Evolutionary conservation across 2,888 invertebrate species (phyloP).

Genomic region (Eupithecia dodoneata): DNA sequence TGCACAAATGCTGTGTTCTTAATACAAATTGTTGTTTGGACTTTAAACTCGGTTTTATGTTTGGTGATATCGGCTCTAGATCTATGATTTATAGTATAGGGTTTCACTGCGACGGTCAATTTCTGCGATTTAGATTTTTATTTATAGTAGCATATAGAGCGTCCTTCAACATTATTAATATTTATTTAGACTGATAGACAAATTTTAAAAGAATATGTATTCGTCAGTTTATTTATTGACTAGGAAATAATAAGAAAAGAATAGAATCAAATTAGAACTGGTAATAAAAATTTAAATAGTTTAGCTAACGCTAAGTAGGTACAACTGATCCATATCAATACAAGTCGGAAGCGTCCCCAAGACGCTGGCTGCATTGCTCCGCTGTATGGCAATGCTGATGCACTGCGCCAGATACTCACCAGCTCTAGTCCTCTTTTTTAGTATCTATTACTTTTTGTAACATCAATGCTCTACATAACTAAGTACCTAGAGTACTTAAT

Average conservation of each 20-base stretch:
- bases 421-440: not conserved
- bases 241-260: no score
- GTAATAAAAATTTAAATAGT: no score
- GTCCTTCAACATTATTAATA: not conserved
- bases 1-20: not conserved
- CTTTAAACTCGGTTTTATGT: not conserved
- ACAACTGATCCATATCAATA: no score
- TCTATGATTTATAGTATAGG: slow-evolving; percentile 33
- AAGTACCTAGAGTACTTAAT: not conserved
- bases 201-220: not conserved
- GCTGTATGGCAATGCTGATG: no score
- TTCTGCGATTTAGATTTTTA: slow-evolving; percentile 30
- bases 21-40: not conserved
- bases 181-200: not conserved
- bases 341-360: no score
- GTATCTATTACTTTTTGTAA: not conserved
- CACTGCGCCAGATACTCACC: no score
- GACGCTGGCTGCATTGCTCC: no score
- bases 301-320: no score
- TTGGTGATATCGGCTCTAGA: not conserved
- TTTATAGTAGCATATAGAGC: slow-evolving; percentile 14
- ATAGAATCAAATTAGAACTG: no score
- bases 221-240: not conserved
- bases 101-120: slow-evolving; percentile 34
- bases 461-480: not conserved